phyloP scores from a whole-genome alignment of 1,140 invertebrate species.

The Trichogramma pretiosum region DNA sequence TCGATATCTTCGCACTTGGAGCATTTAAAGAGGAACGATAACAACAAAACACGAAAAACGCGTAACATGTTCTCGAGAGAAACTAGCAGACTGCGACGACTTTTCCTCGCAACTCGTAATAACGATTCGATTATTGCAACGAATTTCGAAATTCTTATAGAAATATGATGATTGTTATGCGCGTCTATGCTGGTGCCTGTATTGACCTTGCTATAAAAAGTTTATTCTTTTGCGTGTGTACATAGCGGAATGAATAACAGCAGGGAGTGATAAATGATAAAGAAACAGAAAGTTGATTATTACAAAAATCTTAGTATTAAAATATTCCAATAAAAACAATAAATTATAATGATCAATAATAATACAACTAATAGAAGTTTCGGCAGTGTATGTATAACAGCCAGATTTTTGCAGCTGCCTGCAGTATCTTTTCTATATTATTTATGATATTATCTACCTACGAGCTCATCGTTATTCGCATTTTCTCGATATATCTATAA shows the following conservation, averaged over 20 bases:
- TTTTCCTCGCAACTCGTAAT: no score
- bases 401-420: conserved; percentile 39
- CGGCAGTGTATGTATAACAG: conserved; percentile 44
- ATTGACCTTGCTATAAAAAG: no score
- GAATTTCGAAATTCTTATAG: no score
- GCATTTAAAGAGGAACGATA: not conserved
- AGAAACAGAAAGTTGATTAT: conserved; percentile 33
- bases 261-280: no score
- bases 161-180: no score
- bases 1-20: conserved; percentile 1
- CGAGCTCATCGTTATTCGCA: conserved; percentile 25
- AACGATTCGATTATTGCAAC: no score
- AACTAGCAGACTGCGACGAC: not conserved
- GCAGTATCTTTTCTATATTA: conserved; percentile 34
- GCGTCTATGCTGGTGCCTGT: conserved; percentile 14
- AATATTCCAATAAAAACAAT: conserved; percentile 48
- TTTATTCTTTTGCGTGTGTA: no score
- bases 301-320: conserved; percentile 48
- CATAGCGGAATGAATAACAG: no score
- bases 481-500: conserved; percentile 23
- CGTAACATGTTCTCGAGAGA: not conserved
- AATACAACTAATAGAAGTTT: conserved; percentile 42
- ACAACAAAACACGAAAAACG: not conserved
- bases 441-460: conserved; percentile 38
- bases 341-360: conserved; percentile 44